Evolutionary conservation across 1,140 invertebrate genomes (phyloP), one percentile per base, ranked within the genome.

Genomic region (Delia radicum): DNA sequence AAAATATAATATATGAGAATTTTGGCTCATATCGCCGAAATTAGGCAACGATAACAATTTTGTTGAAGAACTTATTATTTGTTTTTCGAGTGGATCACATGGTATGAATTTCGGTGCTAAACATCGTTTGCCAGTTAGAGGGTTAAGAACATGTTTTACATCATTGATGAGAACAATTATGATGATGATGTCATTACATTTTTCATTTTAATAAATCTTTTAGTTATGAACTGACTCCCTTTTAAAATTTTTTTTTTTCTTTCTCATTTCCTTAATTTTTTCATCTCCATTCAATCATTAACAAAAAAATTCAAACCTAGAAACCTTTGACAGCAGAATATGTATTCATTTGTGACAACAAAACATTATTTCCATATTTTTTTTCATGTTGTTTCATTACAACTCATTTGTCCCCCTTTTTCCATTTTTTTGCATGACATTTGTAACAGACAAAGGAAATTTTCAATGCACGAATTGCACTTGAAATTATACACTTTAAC

Each of bases 401-500:
- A 42, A 15, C n/a, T 42, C 31, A 33, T 33, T 33, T 10, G 37
- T 42, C 37, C 37, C 37, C 37, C 12, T 15, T 42, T 42, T 42
- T 42, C 0, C 37, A 13, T 42, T 55, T 18, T 21, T 55, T 55
- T 24, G 5, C 48, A 55, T 69, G 65, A 33, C n/a, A 28, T 27
- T 65, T 69, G 65, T 21, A 3, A 31, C 65, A 69, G 65, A 37
- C 65, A 37, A 31, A 67, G 2, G 63, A 67, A 33, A 69, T 69
- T 10, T n/a, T 37, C 65, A 33, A 21, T 18, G 29, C n/a, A 15
- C 18, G 65, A 18, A 33, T 15, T 69, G 65, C 29, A 37, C 65
- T 69, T 69, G 65, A 69, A 69, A 69, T 69, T 18, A 69, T 69
- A 31, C 65, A 69, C 65, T 69, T 69, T 69, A 69, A 69, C 65